Evolutionary conservation across 2,888 invertebrate genomes (phyloP).

Genomic region (Monochamus alternatus): DNA sequence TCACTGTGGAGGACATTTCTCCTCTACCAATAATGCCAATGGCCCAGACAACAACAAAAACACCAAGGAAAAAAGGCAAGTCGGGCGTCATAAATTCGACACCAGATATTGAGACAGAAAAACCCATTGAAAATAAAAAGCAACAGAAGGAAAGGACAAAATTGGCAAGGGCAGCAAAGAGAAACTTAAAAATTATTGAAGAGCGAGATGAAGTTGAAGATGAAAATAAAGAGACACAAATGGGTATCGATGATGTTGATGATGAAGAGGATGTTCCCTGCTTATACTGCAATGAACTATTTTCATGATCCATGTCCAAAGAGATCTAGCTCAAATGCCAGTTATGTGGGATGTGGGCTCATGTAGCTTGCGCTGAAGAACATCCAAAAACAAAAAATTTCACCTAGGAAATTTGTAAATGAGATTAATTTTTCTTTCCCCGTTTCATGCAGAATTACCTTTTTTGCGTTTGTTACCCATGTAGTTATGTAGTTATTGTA

Average conservation of each 20-base stretch:
- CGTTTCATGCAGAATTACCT: no score
- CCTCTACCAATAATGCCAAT: neutral
- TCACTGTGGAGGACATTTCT: neutral
- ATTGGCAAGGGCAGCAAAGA: constrained; percentile 22
- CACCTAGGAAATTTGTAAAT: constrained; percentile 14
- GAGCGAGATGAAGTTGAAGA: constrained; percentile 20
- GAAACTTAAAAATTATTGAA: constrained; percentile 26
- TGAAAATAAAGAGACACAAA: constrained; percentile 19
- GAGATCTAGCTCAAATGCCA: constrained; percentile 35
- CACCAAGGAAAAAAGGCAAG: constrained; percentile 22
- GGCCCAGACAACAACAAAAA: neutral
- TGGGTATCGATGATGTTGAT: neutral
- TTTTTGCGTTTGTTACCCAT: no score
- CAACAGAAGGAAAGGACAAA: constrained; percentile 14
- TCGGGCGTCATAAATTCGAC: constrained; percentile 23
- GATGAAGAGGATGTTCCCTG: constrained; percentile 31
- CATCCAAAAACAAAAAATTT: constrained; percentile 4
- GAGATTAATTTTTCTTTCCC: neutral
- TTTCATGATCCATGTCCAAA: constrained; percentile 20
- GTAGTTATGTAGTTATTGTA: no score
- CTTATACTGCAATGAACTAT: constrained; percentile 39
- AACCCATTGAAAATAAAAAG: constrained; percentile 4
- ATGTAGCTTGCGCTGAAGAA: neutral
- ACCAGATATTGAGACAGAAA: constrained; percentile 29
- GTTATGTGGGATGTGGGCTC: neutral